These are phyloP conservation scores for Molossus molossus DNA, from an alignment of 2,797 vertebrate species.

Conservation along the genomic window DNA sequence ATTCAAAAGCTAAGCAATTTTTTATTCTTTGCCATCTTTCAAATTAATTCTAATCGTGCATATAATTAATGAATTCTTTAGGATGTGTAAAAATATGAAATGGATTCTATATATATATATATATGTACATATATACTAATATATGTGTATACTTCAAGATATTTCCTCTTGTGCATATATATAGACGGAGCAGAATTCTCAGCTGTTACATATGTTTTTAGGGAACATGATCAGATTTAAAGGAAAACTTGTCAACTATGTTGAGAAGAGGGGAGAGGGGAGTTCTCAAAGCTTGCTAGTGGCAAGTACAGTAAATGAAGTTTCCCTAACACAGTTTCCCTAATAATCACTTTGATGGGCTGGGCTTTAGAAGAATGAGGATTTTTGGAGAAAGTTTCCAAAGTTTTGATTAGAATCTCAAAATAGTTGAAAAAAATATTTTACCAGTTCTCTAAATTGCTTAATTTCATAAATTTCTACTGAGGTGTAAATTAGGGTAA, in stretches of 20 bases:
- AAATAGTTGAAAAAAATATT: not conserved
- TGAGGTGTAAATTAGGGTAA: not conserved
- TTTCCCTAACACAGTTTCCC: not conserved
- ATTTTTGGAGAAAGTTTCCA: not conserved
- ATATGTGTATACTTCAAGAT: not conserved
- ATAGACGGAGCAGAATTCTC: not conserved
- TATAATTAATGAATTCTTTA: not conserved
- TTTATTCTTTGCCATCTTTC: not conserved
- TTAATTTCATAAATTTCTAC: not conserved
- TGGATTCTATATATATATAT: not conserved
- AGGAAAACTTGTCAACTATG: not conserved
- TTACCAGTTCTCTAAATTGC: not conserved
- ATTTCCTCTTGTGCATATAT: not conserved
- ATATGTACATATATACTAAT: not conserved
- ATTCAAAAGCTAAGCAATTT: not conserved
- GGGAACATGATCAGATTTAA: not conserved
- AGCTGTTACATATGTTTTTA: not conserved
- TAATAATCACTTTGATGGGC: not conserved
- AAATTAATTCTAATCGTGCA: not conserved
- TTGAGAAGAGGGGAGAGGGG: not conserved
- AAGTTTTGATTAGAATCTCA: not conserved
- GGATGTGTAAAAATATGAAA: not conserved
- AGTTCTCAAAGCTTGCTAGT: not conserved
- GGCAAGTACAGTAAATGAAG: not conserved
- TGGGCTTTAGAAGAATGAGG: not conserved